Percentiles rank a stretch among this genome's conserved stretches.
phyloP scores from a whole-genome alignment of 2,797 vertebrate genomes.

The Anguilla obscura region DNA sequence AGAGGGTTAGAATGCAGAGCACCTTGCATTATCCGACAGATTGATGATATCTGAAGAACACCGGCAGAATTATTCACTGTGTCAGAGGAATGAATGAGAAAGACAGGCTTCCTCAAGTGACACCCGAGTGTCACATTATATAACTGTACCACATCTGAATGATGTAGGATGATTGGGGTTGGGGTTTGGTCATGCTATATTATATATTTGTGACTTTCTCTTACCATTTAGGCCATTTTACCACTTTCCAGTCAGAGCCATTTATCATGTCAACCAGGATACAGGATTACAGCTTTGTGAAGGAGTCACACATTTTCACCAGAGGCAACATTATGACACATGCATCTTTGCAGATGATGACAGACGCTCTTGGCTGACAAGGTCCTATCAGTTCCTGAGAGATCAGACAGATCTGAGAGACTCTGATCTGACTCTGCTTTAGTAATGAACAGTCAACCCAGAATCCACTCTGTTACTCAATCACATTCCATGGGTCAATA shows the following conservation, averaged over 20 bases:
- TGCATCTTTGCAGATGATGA: neutral
- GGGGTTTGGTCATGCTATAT: neutral
- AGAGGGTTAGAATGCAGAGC: neutral
- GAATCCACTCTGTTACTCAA: neutral
- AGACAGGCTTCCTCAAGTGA: slow-evolving; percentile 17
- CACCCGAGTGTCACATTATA: neutral
- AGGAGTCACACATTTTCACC: neutral
- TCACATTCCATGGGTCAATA: neutral
- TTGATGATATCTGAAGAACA: neutral
- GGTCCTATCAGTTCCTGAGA: neutral
- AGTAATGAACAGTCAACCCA: neutral
- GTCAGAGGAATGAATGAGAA: neutral
- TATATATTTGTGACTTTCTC: neutral
- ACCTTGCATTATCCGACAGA: neutral
- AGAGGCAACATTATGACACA: neutral
- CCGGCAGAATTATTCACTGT: neutral
- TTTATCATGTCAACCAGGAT: neutral
- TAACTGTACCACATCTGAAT: neutral
- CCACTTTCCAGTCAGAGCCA: slow-evolving; percentile 6
- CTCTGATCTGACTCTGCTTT: slow-evolving; percentile 6
- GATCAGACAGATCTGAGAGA: slow-evolving; percentile 4
- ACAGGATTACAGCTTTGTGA: neutral
- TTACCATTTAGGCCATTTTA: slow-evolving; percentile 20
- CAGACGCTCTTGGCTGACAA: neutral
- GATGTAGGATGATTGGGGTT: neutral